Base-by-base conservation (phyloP, 2,888 invertebrate genomes). In the Plagodis dolabraria region DNA sequence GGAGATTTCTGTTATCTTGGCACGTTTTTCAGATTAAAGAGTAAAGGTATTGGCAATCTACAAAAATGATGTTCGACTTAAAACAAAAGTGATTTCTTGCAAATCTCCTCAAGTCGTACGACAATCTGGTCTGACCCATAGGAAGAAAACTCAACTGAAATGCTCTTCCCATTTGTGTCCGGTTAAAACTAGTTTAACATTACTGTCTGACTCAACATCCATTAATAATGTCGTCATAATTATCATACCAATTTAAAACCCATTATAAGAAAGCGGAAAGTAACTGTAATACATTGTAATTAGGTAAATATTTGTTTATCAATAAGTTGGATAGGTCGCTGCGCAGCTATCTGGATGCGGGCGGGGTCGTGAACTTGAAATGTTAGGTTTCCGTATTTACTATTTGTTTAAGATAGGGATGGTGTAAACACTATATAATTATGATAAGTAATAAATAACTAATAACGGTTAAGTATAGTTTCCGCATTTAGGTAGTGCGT, bases 211-310 rank as follows among this genome's bases (percentile, higher is more conserved):
- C 38, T 40, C 35, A 38, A 38, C 36, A 10, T 40, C 11, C 43
- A 43, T 49, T 49, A 38, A 9, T 33, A 8, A 44, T 51, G 42
- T 44, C 51, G 35, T 12, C 12, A 50, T 34, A 6, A 8, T 44
- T 51, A 51, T 51, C 42, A 51, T 7, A 5, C 7, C 22, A 35
- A 44, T 44, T 51, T 42, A 51, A 51, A 35, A 44, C 35, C 12
- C n/a, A 35, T 44, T 51, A 35, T 4, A 12, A 35, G 22, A 38
- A 44, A 33, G 44, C 11, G 11, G 44, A 44, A 35, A 44, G n/a
- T 35, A 44, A 42, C 35, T 11, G 2, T 40, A 1, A 40, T 5
- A 40, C 33, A 43, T n/a, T 38, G 40, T 22, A 49, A 38, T 40
- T 49, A 34, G 6, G 8, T 46, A 33, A 5, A 5, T 33, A 6